Conservation (phyloP, 1,140 invertebrate genomes). For the Brachionus plicatilis region DNA sequence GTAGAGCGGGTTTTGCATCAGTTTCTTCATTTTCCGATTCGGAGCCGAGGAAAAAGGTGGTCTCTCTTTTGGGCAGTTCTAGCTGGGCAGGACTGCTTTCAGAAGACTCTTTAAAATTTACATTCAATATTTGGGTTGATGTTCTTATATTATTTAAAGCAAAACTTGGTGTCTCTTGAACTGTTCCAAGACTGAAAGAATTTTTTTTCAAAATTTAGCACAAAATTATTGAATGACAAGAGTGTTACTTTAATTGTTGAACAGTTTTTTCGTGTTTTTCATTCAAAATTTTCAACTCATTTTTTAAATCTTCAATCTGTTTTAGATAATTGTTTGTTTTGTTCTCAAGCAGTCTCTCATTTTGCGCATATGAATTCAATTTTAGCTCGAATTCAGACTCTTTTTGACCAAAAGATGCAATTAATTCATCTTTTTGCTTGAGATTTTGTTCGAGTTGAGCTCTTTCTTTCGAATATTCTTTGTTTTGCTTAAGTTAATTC, state of each 20-base stretch:
- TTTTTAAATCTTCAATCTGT: not conserved
- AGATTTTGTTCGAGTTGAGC: not conserved
- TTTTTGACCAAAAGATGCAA: not conserved
- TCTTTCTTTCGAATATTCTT: slow-evolving; percentile 1
- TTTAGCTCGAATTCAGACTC: not conserved
- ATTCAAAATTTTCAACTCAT: not conserved
- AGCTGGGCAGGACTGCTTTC: not conserved
- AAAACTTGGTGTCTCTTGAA: not conserved
- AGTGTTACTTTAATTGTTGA: not conserved
- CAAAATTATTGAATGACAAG: not conserved
- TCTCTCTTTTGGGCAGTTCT: not conserved
- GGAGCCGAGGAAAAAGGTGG: not conserved
- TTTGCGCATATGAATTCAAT: not conserved
- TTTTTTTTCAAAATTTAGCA: not conserved
- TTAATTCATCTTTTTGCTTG: not conserved
- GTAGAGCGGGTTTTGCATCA: not conserved
- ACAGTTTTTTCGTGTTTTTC: not conserved
- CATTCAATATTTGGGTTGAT: not conserved
- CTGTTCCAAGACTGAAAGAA: not conserved
- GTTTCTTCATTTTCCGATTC: not conserved
- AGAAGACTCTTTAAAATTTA: not conserved
- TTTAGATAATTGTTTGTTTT: not conserved
- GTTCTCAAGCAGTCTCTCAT: not conserved
- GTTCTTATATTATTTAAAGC: not conserved
- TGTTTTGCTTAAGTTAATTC: not conserved